Evolutionary conservation across 2,888 invertebrate genomes (phyloP), one percentile per base, ranked within the genome.

Genomic region (Ommatoiulus sabulosus): DNA sequence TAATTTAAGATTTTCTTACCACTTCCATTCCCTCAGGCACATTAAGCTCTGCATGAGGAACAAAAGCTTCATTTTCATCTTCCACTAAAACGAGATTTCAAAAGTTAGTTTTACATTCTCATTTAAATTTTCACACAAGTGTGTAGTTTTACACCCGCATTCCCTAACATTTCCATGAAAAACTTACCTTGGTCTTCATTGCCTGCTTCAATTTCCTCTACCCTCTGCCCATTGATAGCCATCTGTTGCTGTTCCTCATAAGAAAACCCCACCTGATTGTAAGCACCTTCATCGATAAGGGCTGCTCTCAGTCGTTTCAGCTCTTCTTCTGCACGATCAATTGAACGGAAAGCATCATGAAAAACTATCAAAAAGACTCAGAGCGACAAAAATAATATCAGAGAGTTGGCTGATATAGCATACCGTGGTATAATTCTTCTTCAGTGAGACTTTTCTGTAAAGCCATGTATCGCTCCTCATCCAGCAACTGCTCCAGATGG

Each of bases 381-480:
- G 35, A 35, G 2, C 35, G 35, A 35, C 35, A 35, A 35, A 35
- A 35, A 35, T 35, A 35, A 35, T 35, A 35, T 35, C 35, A 35
- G 35, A 35, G 35, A 35, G 35, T 35, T 35, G 35, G 35, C 35
- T 35, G 2, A 35, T 35, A 35, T 35, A 35, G 84, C 91, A 92
- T 93, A 97, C 98, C 98, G 95, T 97, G 97, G 93, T 97, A 97
- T 94, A 97, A 94, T 90, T 96, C 95, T 92, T 97, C 97, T 92
- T 98, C 97, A 92, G 96, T 96, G 91, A 98, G 96, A 93, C 97
- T 97, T 89, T 95, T 96, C 92, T 96, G 95, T 87, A 99, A 94
- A 35, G 97, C 97, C 90, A 96, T 94, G 93, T 98, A 99, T 86
- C 99, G 94, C 94, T 99, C 99, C 92, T 97, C 97, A 92, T 99